Base-by-base conservation (phyloP, 2,797 vertebrate genomes). In the Eutrigla gurnardus region DNA sequence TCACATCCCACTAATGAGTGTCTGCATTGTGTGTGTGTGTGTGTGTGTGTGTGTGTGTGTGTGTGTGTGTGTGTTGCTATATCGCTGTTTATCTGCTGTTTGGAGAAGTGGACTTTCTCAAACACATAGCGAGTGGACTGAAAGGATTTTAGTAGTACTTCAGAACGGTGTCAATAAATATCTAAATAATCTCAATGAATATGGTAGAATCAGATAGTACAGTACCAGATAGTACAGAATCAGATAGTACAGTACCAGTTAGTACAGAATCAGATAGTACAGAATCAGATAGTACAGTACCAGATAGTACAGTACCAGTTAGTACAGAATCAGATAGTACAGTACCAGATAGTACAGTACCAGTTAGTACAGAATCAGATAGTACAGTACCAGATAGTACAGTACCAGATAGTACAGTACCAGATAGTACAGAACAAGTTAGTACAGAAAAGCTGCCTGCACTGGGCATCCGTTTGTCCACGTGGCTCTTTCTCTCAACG, bases 1-100 rank as follows among this genome's bases (percentile, higher is more conserved):
- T 86, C 77, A 81, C 70, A 85, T 89, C 75, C 73, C 57, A 83
- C 75, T 82, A 81, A 77, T 82, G 77, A 58, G 4, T 63, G 42
- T 58, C 45, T 46, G 65, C 61, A 64, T 54, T 71, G 37, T 40
- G 55, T 15, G 64, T 49, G 40, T 15, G 62, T 43, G 52, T 0
- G 10, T 14, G 52, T 11, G 40, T 45, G 62, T 45, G 47, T 53
- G 33, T 37, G 70, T 36, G 33, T 35, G 62, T 12, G 65, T 43
- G 58, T 0, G 6, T 11, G 49, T 0, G 49, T 8, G 66, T 49
- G 50, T 65, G 73, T 25, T 25, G 25, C 25, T 25, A 1, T 25
- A 25, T 25, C 25, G 36, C 40, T 54, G n/a, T 58, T 70, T 5
- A 18, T 40, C 35, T 50, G 18, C 33, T 50, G 4, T 54, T 72